phyloP scores from a whole-genome alignment of 2,888 invertebrate genomes.

The Caenorhabditis panamensis region DNA sequence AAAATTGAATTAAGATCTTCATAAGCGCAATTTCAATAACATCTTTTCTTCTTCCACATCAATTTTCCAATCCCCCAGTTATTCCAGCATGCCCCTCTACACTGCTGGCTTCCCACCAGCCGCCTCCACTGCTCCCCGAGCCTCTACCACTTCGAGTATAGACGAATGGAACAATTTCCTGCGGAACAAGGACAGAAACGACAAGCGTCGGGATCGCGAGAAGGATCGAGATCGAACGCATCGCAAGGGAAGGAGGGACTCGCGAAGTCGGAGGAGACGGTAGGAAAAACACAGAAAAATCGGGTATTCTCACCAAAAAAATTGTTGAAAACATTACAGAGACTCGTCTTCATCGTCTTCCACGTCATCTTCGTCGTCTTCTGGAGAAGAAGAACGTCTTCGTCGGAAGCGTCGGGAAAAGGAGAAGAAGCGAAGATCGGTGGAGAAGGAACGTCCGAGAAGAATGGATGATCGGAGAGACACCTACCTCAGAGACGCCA shows the following conservation, averaged over 20 bases:
- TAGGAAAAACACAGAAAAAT: not conserved
- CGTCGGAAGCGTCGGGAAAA: constrained; percentile 32
- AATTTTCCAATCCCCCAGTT: not conserved
- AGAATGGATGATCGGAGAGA: constrained; percentile 19
- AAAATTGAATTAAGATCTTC: too few species aligned
- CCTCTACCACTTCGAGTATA: constrained; percentile 13
- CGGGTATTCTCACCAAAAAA: not conserved
- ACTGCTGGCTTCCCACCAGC: constrained; percentile 45
- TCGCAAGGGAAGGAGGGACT: constrained; percentile 27
- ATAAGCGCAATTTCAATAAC: too few species aligned
- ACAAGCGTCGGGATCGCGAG: constrained; percentile 22
- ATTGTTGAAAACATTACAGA: constrained; percentile 37
- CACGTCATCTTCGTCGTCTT: constrained; percentile 21
- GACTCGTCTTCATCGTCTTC: constrained; percentile 34
- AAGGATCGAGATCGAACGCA: not conserved
- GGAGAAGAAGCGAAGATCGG: constrained; percentile 32
- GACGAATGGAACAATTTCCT: constrained; percentile 61
- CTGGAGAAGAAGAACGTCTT: constrained; percentile 28
- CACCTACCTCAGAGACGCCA: not conserved
- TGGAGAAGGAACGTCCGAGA: constrained; percentile 24
- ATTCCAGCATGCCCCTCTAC: constrained; percentile 34
- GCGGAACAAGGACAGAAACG: constrained; percentile 48
- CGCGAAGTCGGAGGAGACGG: constrained; percentile 40
- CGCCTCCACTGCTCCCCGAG: constrained; percentile 9
- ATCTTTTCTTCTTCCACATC: too few species aligned